A percentile compares a stretch with the other conserved stretches of the same genome.
phyloP scores from a whole-genome alignment of 2,797 vertebrate species.

The Falco columbarius region DNA sequence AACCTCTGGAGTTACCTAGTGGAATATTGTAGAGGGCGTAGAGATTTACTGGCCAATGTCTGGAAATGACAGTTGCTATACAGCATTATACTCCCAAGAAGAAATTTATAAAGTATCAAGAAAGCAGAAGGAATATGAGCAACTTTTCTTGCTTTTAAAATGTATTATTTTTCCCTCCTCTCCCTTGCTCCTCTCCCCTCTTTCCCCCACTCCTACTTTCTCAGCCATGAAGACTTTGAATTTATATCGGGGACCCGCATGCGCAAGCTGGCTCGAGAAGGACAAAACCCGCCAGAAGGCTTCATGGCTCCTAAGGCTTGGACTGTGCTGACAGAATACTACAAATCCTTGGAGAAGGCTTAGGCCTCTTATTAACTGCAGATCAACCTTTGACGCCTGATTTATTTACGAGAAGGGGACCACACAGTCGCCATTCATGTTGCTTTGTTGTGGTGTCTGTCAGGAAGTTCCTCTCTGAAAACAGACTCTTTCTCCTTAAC shows the following conservation, averaged over 20 bases:
- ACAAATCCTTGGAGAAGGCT: constrained; percentile 92
- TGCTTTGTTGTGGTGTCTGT: constrained; percentile 72
- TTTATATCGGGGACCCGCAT: constrained; percentile 99
- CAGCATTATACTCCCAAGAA: neutral
- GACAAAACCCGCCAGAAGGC: constrained; percentile 93
- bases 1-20: neutral
- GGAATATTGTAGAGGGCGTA: neutral
- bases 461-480: constrained; percentile 58
- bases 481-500: constrained; percentile 70
- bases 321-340: constrained; percentile 94
- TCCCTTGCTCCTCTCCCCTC: neutral
- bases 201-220: neutral
- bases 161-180: neutral
- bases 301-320: constrained; percentile 97
- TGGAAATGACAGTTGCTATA: neutral
- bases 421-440: constrained; percentile 73
- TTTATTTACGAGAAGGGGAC: constrained; percentile 78
- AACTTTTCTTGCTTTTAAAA: constrained; percentile 39
- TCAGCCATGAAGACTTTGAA: constrained; percentile 94
- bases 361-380: constrained; percentile 72
- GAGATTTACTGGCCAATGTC: neutral
- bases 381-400: constrained; percentile 61
- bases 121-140: neutral
- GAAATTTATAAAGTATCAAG: neutral
- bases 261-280: constrained; percentile 94